Evolutionary conservation across 1,140 invertebrate species (phyloP).

Genomic region (Sesamia nonagrioides): DNA sequence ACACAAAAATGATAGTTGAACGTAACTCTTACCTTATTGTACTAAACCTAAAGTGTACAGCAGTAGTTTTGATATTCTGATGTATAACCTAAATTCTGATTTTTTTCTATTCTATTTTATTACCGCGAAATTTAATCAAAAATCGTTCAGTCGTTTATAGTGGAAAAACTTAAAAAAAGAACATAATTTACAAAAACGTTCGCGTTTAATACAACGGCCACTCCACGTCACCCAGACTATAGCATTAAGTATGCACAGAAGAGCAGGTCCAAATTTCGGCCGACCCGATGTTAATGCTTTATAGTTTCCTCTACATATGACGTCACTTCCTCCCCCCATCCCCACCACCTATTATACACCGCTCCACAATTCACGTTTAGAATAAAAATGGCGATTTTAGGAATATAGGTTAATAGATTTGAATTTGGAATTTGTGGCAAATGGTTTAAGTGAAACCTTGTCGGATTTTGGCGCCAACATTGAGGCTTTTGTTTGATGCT

Average conservation of each 20-base stretch:
- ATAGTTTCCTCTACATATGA: slow-evolving; percentile 61
- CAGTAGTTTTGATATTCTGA: too few relatives aligned
- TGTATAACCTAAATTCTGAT: too few relatives aligned
- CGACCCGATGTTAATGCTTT: slow-evolving; percentile 59
- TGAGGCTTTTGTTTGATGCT: too few relatives aligned
- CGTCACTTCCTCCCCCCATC: slow-evolving; percentile 46
- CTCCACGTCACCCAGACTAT: slow-evolving; percentile 33
- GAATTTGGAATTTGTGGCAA: background rate
- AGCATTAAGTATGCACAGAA: slow-evolving; percentile 59
- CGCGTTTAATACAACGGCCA: slow-evolving; percentile 41
- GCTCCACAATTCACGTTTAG: background rate
- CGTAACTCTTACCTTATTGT: too few relatives aligned
- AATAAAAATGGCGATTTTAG: background rate
- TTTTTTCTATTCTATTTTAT: too few relatives aligned
- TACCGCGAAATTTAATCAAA: too few relatives aligned
- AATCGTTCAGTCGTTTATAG: too few relatives aligned
- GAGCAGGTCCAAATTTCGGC: slow-evolving; percentile 61
- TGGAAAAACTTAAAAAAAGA: background rate
- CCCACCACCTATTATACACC: background rate
- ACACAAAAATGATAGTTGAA: too few relatives aligned
- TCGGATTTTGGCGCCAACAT: too few relatives aligned
- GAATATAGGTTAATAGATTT: slow-evolving; percentile 13
- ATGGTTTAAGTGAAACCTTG: background rate
- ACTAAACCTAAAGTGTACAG: too few relatives aligned
- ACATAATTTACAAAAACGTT: background rate